phyloP scores from a whole-genome alignment of 2,113 vertebrate genomes.

The Sebastes fasciatus region DNA sequence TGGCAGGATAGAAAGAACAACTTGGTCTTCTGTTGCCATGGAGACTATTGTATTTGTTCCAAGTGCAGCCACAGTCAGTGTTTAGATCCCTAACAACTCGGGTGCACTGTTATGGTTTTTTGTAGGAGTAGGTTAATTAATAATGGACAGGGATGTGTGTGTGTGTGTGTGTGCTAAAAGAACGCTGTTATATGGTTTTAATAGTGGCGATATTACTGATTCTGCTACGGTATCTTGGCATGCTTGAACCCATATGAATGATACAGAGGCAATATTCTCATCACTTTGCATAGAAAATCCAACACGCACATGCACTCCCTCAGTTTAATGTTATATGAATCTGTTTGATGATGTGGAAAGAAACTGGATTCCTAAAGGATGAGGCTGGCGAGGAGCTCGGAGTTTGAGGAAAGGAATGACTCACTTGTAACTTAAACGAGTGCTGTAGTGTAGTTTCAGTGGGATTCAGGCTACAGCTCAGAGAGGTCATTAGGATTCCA shows the following conservation, averaged over 20 bases:
- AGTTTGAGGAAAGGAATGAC: slow-evolving; percentile 38
- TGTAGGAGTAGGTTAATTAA: slow-evolving; percentile 49
- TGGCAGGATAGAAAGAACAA: slow-evolving; percentile 62
- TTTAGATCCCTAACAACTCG: slow-evolving; percentile 52
- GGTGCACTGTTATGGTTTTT: slow-evolving; percentile 23
- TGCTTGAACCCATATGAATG: background rate
- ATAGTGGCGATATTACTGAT: background rate
- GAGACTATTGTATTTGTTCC: slow-evolving; percentile 64
- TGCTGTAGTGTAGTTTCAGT: slow-evolving; percentile 31
- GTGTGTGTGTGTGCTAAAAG: background rate
- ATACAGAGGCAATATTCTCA: background rate
- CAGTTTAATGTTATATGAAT: slow-evolving; percentile 13
- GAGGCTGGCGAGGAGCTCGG: slow-evolving; percentile 14
- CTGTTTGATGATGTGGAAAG: slow-evolving; percentile 32
- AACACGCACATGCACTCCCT: background rate
- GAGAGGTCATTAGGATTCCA: slow-evolving; percentile 68
- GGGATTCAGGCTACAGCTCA: slow-evolving; percentile 51
- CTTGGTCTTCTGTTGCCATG: slow-evolving; percentile 78
- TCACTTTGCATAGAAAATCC: background rate
- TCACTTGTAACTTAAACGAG: slow-evolving; percentile 32
- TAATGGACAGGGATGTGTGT: background rate
- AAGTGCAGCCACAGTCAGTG: slow-evolving; percentile 49
- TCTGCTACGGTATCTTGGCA: background rate
- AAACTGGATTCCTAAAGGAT: slow-evolving; percentile 34
- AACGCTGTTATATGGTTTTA: background rate